Base-by-base conservation (phyloP, 2,113 vertebrate species). In the Cyrtonyx montezumae region DNA sequence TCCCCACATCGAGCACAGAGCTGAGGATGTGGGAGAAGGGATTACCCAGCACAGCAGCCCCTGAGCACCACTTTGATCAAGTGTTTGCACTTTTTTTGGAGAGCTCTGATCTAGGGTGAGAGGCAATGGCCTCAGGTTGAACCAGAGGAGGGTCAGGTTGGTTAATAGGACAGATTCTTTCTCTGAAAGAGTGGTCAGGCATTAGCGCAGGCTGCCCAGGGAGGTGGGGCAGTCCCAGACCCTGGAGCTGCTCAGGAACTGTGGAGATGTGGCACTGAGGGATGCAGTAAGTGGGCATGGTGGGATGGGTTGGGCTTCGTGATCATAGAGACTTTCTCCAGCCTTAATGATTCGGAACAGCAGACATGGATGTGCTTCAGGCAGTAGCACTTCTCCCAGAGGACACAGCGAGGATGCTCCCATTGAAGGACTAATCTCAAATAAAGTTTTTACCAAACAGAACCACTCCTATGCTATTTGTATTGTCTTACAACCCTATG, bases 11-110 rank as follows among this genome's bases (percentile, higher is more conserved):
- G 59, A 62, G 43, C 6, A 43, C 49, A 17, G 19, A 23, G 37
- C 28, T 45, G 13, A 8, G 20, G 32, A 56, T 30, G 37, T 42
- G 63, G 22, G 46, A 58, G 53, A 0, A 20, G 32, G 36, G 22
- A 9, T 26, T 7, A 6, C 11, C 32, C 40, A 13, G 34, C 0
- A 11, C 42, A 80, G 40, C 53, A 76, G 34, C 46, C 15, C 13
- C 13, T 4, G 4, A 4, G 1, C 12, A 19, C 0, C 0, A 3
- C 42, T 45, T 16, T 19, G 26, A 25, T 9, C 46, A 9, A 84
- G 37, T 9, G 16, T 82, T 9, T 8, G 0, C 10, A 65, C 28
- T 11, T n/a, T 1, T 40, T 68, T 75, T 17, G 22, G 59, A n/a
- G 68, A 71, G 37, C 3, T 2, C 43, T 43, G 14, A 43, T 43